phyloP scores from a whole-genome alignment of 2,113 vertebrate species.

The Anthoscopus minutus region DNA sequence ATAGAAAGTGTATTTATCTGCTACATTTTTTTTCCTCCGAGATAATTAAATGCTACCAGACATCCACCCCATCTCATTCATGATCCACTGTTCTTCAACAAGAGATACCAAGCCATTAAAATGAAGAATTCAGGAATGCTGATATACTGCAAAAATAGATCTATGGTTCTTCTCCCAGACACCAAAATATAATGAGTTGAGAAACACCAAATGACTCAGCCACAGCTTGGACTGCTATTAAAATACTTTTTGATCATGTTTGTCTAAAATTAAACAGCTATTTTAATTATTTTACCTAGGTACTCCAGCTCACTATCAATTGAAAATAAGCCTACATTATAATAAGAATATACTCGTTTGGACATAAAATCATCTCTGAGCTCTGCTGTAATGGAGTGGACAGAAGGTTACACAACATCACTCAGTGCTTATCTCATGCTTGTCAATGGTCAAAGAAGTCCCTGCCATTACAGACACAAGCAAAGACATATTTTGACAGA shows the following conservation, averaged over 20 bases:
- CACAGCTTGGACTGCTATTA: constrained; percentile 31
- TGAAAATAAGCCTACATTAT: neutral
- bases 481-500: neutral
- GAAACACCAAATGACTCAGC: constrained; percentile 48
- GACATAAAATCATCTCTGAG: neutral
- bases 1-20: constrained; percentile 18
- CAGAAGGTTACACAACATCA: constrained; percentile 7
- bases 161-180: constrained; percentile 11
- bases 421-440: neutral
- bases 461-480: neutral
- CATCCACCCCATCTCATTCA: constrained; percentile 1
- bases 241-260: constrained; percentile 3
- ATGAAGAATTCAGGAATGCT: constrained; percentile 14
- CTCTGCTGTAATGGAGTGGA: neutral
- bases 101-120: constrained; percentile 32
- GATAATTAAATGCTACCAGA: constrained; percentile 10
- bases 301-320: neutral
- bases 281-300: constrained; percentile 33
- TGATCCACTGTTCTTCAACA: neutral
- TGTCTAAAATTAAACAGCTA: neutral
- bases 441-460: neutral
- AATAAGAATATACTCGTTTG: constrained; percentile 8
- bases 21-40: neutral
- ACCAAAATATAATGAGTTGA: constrained; percentile 25
- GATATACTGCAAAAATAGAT: constrained; percentile 31